phyloP scores from a whole-genome alignment of 1,140 invertebrate genomes.

The Diorhabda elongata region DNA sequence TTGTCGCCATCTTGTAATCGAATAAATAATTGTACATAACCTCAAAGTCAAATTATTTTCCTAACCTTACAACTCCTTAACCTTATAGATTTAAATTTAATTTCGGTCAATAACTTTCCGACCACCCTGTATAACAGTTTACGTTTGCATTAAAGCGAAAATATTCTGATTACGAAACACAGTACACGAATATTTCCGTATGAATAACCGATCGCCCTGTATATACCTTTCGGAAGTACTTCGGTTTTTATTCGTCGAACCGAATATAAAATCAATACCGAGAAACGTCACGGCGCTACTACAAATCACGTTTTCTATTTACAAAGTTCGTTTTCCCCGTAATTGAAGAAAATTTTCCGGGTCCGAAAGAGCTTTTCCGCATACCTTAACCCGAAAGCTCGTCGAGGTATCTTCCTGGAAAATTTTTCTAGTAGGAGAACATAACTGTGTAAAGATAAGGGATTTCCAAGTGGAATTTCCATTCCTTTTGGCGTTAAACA shows the following conservation, averaged over 20 bases:
- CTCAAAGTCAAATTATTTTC: too few relatives aligned
- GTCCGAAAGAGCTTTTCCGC: constrained; percentile 5
- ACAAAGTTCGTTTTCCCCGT: background rate
- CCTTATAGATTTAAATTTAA: too few relatives aligned
- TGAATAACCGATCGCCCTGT: too few relatives aligned
- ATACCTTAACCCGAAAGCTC: constrained; percentile 12
- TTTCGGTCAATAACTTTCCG: too few relatives aligned
- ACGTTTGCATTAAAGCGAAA: too few relatives aligned
- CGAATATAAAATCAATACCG: background rate
- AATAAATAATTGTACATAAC: too few relatives aligned
- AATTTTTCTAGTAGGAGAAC: constrained; percentile 16
- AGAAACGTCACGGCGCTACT: background rate
- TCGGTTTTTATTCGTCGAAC: background rate
- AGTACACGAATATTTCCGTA: too few relatives aligned
- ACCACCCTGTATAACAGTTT: too few relatives aligned
- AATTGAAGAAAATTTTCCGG: constrained; percentile 1
- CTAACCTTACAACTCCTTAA: too few relatives aligned
- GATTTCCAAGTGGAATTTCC: constrained; percentile 9
- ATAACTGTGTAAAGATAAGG: constrained; percentile 6
- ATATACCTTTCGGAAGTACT: too few relatives aligned
- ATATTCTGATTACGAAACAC: too few relatives aligned
- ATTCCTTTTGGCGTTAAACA: constrained; percentile 1
- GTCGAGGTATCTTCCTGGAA: constrained; percentile 23
- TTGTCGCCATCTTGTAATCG: too few relatives aligned
- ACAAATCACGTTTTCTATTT: background rate